Conservation (phyloP, 2,888 invertebrate genomes). For the Tenthredo scrophulariae region DNA sequence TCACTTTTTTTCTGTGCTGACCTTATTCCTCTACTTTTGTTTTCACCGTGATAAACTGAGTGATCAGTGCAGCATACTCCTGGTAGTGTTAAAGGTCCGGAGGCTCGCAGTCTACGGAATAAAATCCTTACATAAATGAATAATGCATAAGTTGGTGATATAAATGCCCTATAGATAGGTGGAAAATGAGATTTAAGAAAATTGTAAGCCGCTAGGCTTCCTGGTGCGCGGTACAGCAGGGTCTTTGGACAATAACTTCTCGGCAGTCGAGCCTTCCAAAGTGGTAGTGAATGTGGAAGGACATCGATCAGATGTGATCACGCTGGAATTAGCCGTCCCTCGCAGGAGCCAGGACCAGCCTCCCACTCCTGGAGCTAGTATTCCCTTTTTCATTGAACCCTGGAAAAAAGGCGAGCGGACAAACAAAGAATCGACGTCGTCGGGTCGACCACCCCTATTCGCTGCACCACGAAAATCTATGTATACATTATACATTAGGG, state of each 20-base stretch:
- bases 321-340: conserved; percentile 77
- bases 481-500: conserved; percentile 26
- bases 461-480: conserved; percentile 58
- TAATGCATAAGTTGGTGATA: not conserved
- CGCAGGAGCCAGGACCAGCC: conserved; percentile 70
- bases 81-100: not conserved
- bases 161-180: not conserved
- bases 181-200: conserved; percentile 19
- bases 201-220: conserved; percentile 1
- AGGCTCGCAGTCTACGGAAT: not conserved
- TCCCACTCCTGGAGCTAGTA: conserved; percentile 53
- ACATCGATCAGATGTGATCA: conserved; percentile 77
- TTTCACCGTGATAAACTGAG: not conserved
- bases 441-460: conserved; percentile 35
- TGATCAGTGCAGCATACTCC: not conserved
- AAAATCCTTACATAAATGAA: not conserved
- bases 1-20: not conserved
- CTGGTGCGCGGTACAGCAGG: not conserved
- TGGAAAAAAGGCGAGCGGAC: conserved; percentile 58
- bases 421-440: conserved; percentile 56
- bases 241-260: conserved; percentile 63
- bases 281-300: conserved; percentile 64
- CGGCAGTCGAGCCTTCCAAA: conserved; percentile 54
- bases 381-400: conserved; percentile 36
- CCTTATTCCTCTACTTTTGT: not conserved